Evolutionary conservation across 2,797 vertebrate genomes (phyloP).

Genomic region (Malacoctenus gilli): DNA sequence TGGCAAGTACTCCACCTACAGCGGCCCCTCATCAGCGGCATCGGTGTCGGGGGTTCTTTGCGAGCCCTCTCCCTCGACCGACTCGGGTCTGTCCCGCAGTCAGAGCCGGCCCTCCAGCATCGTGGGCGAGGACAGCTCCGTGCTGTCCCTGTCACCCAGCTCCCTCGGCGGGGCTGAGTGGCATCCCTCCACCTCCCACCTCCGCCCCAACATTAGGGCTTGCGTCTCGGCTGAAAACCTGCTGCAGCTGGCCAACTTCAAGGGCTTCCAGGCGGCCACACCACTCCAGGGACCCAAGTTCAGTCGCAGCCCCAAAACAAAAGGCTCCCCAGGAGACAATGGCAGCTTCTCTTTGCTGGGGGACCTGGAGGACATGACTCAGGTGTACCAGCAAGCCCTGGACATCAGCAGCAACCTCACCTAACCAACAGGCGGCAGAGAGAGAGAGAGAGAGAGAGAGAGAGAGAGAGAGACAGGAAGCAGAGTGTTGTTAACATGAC

Average conservation of each 20-base stretch:
- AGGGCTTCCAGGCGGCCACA: constrained; percentile 89
- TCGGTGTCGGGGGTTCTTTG: constrained; percentile 72
- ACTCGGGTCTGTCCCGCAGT: constrained; percentile 90
- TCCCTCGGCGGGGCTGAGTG: constrained; percentile 90
- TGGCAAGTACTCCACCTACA: constrained; percentile 91
- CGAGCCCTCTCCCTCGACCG: constrained; percentile 75
- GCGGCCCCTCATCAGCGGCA: constrained; percentile 67
- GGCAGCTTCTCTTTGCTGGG: constrained; percentile 97
- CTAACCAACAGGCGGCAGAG: constrained; percentile 74
- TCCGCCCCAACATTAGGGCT: constrained; percentile 89
- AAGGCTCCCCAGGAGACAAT: constrained; percentile 91
- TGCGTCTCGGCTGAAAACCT: constrained; percentile 96
- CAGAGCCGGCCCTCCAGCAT: constrained; percentile 95
- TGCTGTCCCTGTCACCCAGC: constrained; percentile 85
- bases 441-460: constrained; percentile 43
- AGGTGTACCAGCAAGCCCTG: constrained; percentile 99
- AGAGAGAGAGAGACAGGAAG: constrained; percentile 46
- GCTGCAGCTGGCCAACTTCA: constrained; percentile 94
- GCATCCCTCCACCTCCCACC: constrained; percentile 84
- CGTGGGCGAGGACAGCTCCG: constrained; percentile 89
- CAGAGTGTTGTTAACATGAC: constrained; percentile 36
- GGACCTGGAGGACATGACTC: constrained; percentile 99
- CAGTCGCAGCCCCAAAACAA: constrained; percentile 81
- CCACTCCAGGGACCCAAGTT: constrained; percentile 90
- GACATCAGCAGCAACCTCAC: constrained; percentile 97